Evolutionary conservation across 2,888 invertebrate species (phyloP), one percentile per base, ranked within the genome.

Genomic region (Lottia gigantea): DNA sequence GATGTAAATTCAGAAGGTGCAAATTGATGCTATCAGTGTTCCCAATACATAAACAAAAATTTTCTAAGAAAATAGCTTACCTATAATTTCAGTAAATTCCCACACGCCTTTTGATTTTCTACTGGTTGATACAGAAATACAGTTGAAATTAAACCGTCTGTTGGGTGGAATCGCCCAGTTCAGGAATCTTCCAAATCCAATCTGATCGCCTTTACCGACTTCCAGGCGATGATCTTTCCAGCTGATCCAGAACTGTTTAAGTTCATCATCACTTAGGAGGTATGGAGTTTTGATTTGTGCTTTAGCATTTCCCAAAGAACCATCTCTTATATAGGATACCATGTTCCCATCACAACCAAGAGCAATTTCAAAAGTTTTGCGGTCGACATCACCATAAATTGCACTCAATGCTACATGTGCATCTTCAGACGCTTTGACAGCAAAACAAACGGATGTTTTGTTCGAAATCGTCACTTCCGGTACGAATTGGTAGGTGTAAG

Each of bases 51-150:
- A 31, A 31, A 31, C 31, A 31, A 31, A 31, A n/a, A n/a, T n/a
- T n/a, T n/a, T 64, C 19, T 14, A n/a, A 25, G 26, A 40, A 15
- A 8, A 23, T 46, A n/a, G 71, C 78, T 65, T 71, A 84, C 85
- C 84, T 49, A 87, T 74, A 26, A 84, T 77, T 69, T 87, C 87
- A 3, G 85, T 84, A 71, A 87, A 87, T 74, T 87, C 86, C 85
- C 86, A 87, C 64, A 83, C 81, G 11, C 86, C 87, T 66, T 82
- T 78, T 15, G 85, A 84, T 16, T 77, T 79, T 14, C 81, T 78
- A 31, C 83, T 84, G 8, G 86, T 87, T 12, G 86, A 83, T 55
- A 87, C 85, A 46, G 86, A 84, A 72, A 87, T 75, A 73, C 84
- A 85, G 67, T 86, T 86, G 40, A 87, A 76, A 40, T 81, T 75